A percentile compares a stretch with the other conserved stretches of the same genome.
Conservation (phyloP, 2,113 vertebrate species). For the Aphyosemion australe region DNA sequence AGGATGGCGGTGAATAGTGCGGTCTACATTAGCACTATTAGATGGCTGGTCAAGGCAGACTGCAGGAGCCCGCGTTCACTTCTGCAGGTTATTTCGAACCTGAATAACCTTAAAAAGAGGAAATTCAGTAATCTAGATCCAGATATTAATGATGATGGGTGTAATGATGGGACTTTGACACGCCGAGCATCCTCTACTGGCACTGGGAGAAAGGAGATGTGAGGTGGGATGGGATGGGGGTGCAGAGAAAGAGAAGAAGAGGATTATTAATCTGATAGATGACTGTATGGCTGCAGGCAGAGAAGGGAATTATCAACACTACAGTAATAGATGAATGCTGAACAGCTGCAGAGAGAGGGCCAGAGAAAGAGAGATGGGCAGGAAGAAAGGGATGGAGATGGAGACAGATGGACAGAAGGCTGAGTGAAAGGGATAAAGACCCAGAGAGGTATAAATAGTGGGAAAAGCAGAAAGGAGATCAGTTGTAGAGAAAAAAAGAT, state of each 20-base stretch:
- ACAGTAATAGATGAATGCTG: constrained; percentile 81
- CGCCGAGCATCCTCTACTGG: constrained; percentile 55
- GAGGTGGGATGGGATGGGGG: neutral
- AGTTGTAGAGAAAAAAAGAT: constrained; percentile 49
- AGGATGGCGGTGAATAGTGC: constrained; percentile 49
- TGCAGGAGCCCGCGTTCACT: constrained; percentile 1
- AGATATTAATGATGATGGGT: constrained; percentile 67
- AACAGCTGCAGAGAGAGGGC: constrained; percentile 69
- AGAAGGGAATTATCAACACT: constrained; percentile 81
- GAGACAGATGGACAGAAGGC: constrained; percentile 62
- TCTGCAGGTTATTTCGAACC: constrained; percentile 63
- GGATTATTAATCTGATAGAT: constrained; percentile 82
- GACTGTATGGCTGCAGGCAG: constrained; percentile 76
- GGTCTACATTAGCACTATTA: constrained; percentile 58
- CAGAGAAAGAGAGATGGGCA: constrained; percentile 30
- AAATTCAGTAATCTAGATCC: constrained; percentile 50
- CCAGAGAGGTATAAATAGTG: constrained; percentile 62
- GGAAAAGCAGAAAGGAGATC: constrained; percentile 52
- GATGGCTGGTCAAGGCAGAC: constrained; percentile 39
- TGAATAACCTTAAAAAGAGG: constrained; percentile 66
- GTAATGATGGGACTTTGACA: constrained; percentile 73
- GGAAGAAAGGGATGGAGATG: constrained; percentile 41
- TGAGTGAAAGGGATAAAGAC: constrained; percentile 62
- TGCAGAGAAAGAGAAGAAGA: constrained; percentile 47
- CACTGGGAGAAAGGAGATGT: constrained; percentile 35